Conservation (phyloP, 2,797 vertebrate species). For the Falco columbarius region DNA sequence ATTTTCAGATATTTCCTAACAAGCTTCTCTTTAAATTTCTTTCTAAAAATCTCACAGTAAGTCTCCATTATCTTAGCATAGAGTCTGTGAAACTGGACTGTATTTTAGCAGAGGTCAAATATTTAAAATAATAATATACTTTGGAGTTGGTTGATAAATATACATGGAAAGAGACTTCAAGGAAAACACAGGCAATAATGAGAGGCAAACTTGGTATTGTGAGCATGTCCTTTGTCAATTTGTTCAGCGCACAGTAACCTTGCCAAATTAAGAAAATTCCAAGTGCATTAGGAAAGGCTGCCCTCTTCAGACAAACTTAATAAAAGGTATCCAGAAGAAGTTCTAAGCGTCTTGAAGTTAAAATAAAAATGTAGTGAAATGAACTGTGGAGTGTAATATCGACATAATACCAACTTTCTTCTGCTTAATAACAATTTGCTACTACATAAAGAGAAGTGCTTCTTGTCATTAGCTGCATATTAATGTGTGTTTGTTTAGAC, state of each 20-base stretch:
- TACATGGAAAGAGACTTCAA: not conserved
- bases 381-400: not conserved
- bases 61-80: not conserved
- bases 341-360: not conserved
- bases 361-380: not conserved
- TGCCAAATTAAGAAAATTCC: constrained; percentile 37
- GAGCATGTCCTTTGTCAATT: constrained; percentile 13
- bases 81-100: not conserved
- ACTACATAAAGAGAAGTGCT: not conserved
- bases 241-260: not conserved
- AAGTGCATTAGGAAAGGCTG: constrained; percentile 77
- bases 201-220: not conserved
- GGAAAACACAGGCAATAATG: not conserved
- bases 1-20: not conserved
- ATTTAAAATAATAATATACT: not conserved
- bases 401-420: not conserved
- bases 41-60: not conserved
- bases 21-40: not conserved
- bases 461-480: not conserved
- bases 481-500: not conserved
- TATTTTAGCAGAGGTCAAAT: not conserved
- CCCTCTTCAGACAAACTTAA: constrained; percentile 78
- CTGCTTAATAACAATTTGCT: not conserved
- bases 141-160: not conserved
- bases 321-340: constrained; percentile 19